Evolutionary conservation across 1,140 invertebrate genomes (phyloP), one percentile per base, ranked within the genome.

Genomic region (Druon quercuslanigerum): DNA sequence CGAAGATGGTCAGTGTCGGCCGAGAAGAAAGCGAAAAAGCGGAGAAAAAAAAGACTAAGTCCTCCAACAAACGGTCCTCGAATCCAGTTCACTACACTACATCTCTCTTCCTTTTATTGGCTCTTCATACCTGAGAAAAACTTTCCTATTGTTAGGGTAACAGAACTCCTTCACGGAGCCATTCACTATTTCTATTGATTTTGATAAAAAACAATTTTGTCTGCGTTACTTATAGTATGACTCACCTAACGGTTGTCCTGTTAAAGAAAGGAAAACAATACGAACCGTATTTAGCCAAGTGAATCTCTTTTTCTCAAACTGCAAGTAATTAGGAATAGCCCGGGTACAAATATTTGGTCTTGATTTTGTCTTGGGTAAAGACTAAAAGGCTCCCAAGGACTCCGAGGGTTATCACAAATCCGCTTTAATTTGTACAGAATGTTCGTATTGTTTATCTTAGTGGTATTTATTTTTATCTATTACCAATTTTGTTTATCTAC

Each of bases 1-100:
- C 70, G 52, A 56, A 71, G 70, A 77, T 71, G 73, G 76, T 72
- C 71, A 77, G 76, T 72, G 51, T 71, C 73, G 75, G 51, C 50
- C 33, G 77, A 79, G 78, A 73, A 57, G 72, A 75, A 76, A 57
- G 74, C 54, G 74, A 25, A 57, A 57, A 57, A 57, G 56, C 1
- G 52, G 25, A 57, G 50, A 60, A 73, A 60, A 17, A 19, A 56
- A 19, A 33, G 25, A 20, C 56, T 2, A 20, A 57, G 56, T 57
- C 56, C 56, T 57, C 8, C 56, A 57, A 57, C 52, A 57, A 9
- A 0, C 56, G 56, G 56, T 57, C 56, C 56, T 57, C 19, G 19
- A 57, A 57, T 57, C 19, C 19, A 20, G 19, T 57, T 57, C 56
- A 57, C 19, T 57, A 57, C 19, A 56, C 17, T 19, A 20, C 56